Percentiles rank a stretch among this genome's conserved stretches.
These are phyloP conservation scores for Chaetura pelagica DNA, from an alignment of 2,113 vertebrate genomes.

Conservation along the genomic window DNA sequence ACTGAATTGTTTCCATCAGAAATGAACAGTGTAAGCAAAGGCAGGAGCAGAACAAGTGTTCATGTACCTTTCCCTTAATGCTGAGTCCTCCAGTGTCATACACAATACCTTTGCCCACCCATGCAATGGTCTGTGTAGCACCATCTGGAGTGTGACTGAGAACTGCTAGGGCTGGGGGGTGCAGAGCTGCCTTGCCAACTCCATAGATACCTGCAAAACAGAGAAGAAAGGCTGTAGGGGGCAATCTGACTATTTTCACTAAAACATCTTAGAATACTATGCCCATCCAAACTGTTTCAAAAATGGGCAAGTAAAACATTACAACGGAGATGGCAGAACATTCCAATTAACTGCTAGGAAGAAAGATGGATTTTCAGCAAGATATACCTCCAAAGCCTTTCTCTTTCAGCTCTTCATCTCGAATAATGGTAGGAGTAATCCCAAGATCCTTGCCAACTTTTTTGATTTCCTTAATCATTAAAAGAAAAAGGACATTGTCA, in stretches of 20 bases:
- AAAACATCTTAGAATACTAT: neutral
- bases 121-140: conserved; percentile 96
- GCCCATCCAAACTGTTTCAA: neutral
- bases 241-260: neutral
- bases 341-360: neutral
- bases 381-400: conserved; percentile 93
- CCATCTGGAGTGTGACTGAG: conserved; percentile 93
- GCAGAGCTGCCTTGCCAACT: conserved; percentile 92
- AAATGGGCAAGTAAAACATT: neutral
- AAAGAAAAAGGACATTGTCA: conserved; percentile 32
- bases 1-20: neutral
- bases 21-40: neutral
- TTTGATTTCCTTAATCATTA: conserved; percentile 87
- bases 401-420: conserved; percentile 90
- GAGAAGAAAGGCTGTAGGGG: neutral
- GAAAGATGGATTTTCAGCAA: neutral
- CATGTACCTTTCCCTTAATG: conserved; percentile 95
- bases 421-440: conserved; percentile 89
- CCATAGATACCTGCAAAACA: conserved; percentile 89
- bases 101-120: conserved; percentile 98
- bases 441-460: conserved; percentile 88
- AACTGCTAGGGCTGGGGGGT: conserved; percentile 91
- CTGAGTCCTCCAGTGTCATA: conserved; percentile 98
- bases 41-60: neutral
- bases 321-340: neutral